Conservation (phyloP, 1,140 invertebrate species). For the Pogonomyrmex californicus region DNA sequence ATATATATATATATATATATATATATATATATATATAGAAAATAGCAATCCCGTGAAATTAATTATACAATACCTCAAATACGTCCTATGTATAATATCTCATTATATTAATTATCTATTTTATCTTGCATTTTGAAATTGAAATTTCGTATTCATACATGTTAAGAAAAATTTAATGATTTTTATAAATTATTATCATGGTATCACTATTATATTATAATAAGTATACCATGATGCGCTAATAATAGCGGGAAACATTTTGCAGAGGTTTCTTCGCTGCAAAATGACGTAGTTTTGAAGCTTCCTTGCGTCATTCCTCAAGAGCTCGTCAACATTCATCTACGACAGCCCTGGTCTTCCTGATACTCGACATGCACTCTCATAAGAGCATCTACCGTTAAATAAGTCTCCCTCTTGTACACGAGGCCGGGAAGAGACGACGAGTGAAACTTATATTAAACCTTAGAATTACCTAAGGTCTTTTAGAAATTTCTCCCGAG, state of each 20-base stretch:
- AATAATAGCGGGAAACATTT: constrained; percentile 20
- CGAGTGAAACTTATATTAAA: constrained; percentile 60
- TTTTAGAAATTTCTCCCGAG: constrained; percentile 60
- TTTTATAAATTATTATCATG: not conserved
- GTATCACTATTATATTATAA: not conserved
- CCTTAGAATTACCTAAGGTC: constrained; percentile 57
- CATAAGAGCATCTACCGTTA: constrained; percentile 66
- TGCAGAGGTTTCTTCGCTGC: not conserved
- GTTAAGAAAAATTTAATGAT: not conserved
- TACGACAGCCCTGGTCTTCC: not conserved
- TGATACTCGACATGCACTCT: constrained; percentile 49
- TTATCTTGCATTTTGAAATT: not conserved
- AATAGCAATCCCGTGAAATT: too few relatives aligned
- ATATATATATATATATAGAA: too few relatives aligned
- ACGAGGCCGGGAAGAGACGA: constrained; percentile 5
- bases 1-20: too few relatives aligned
- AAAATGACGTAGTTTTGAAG: constrained; percentile 38
- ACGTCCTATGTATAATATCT: too few relatives aligned
- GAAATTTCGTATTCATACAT: not conserved
- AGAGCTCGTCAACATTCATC: constrained; percentile 59
- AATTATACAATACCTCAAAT: not conserved
- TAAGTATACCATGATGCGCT: not conserved
- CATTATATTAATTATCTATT: constrained; percentile 6
- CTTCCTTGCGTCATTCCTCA: constrained; percentile 38
- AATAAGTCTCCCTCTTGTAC: constrained; percentile 58